Evolutionary conservation across 2,797 vertebrate genomes (phyloP).

Genomic region (Lagorchestes hirsutus): DNA sequence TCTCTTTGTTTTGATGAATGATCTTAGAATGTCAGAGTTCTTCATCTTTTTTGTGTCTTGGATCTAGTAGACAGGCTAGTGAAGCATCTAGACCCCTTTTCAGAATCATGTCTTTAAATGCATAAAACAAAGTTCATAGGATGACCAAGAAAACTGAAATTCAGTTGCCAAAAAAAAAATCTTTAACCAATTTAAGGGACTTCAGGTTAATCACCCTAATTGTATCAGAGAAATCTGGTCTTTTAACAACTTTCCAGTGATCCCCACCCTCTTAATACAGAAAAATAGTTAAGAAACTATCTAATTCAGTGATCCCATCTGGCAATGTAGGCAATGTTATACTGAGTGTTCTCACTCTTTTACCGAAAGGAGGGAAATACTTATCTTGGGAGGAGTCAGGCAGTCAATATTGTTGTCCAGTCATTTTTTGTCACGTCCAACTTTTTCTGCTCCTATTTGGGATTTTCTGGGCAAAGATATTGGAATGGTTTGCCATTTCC

Average conservation of each 20-base stretch:
- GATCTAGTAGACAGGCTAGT: neutral
- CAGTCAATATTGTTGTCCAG: neutral
- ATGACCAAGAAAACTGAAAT: neutral
- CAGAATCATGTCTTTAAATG: neutral
- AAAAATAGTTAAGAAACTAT: neutral
- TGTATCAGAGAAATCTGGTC: neutral
- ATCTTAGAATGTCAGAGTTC: neutral
- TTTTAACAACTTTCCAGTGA: neutral
- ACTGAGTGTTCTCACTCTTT: constrained; percentile 50
- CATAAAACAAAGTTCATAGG: neutral
- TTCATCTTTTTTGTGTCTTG: neutral
- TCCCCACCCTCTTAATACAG: neutral
- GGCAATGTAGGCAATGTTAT: constrained; percentile 44
- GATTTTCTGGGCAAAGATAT: neutral
- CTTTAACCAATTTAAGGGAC: neutral
- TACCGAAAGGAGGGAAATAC: neutral
- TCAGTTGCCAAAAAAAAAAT: neutral
- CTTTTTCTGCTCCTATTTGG: neutral
- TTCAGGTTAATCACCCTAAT: neutral
- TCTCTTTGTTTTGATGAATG: constrained; percentile 8
- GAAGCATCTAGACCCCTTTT: neutral
- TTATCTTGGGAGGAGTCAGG: neutral
- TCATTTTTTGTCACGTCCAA: neutral
- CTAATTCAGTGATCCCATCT: neutral
- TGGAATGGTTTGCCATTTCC: neutral